Base-by-base conservation (phyloP, 2,888 invertebrate species). In the Sericinus montela region DNA sequence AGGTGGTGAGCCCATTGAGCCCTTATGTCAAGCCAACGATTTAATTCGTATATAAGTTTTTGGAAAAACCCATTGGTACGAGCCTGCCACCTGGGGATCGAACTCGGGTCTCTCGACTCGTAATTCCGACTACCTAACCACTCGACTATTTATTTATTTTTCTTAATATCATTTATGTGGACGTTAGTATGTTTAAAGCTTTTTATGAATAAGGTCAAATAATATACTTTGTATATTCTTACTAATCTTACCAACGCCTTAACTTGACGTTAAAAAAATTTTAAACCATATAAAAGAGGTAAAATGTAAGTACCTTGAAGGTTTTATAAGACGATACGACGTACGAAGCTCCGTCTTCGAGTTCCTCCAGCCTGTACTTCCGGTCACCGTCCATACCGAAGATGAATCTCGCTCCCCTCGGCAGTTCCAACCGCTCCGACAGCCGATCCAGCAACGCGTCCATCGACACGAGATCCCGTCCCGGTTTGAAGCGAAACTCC, bases 261-360 rank as follows among this genome's bases (percentile, higher is more conserved):
- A 29, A n/a, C 4, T n/a, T 9, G 10, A 28, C 9, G 7, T 28
- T 29, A n/a, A 29, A n/a, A 9, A 4, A 29, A 29, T 1, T 1
- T 9, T 10, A 29, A 10, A 9, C 9, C 10, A n/a, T n/a, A 3
- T 28, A 28, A 2, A n/a, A 28, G 9, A n/a, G 8, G 3, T n/a
- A 9, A 29, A 29, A 29, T 1, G 2, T 0, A n/a, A 29, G 29
- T 65, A 95, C 97, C 94, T 96, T 96, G 80, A 97, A 97, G 9
- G 94, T 94, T 81, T 96, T 96, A 72, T 95, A 96, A 3, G 96
- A 96, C 7, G 98, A 97, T 30, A 97, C 97, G 57, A 98, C 96
- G 77, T 98, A 98, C 7, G 95, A 94, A 13, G 94, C 94, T n/a
- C 96, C 97, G 69, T 97, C 96, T 70, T 96, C 95, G 54, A 97